Evolutionary conservation across 1,140 invertebrate genomes (phyloP), one percentile per base, ranked within the genome.

Genomic region (Matsumurasca onukii): DNA sequence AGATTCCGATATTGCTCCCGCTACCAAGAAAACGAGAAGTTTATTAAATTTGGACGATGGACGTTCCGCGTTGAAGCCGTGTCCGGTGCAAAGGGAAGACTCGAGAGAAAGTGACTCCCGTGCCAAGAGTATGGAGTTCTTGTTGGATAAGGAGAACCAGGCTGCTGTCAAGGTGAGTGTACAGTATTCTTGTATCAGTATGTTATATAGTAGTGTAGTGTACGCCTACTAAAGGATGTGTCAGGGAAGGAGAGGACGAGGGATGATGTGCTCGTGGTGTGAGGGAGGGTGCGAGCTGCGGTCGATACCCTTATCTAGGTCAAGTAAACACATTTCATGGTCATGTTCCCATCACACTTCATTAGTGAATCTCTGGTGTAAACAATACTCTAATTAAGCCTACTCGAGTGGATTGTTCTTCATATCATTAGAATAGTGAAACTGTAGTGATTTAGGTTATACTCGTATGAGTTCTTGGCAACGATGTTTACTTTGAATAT

Each of bases 101-200:
- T 72, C 72, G 75, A 68, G 72, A 72, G 45, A 75, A 66, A 73
- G 76, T 67, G 78, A 85, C 72, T 78, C 80, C 68, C 79, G 91
- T 72, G 88, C 92, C 83, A 93, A 93, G 82, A 93, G 91, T 81
- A 94, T 95, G 92, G 93, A 95, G 85, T 95, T 94, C 82, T 86
- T 95, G 75, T 86, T 95, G 76, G 92, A 94, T 81, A 94, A 93
- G 81, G 91, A 93, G 76, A 94, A 93, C 81, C 85, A 91, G 76
- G 88, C 86, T 73, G 86, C 88, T 72, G 85, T 88, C 70, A 85
- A 90, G 89, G 89, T 91, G 31, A 34, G 61, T 63, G 30, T 13
- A 20, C 24, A 31, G n/a, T n/a, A n/a, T n/a, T n/a, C 29, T 12
- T 61, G 3, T 3, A 13, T 3, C 24, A 13, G 57, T 61, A n/a